Evolutionary conservation across 2,113 vertebrate genomes (phyloP).

Genomic region (Alligator sinensis): DNA sequence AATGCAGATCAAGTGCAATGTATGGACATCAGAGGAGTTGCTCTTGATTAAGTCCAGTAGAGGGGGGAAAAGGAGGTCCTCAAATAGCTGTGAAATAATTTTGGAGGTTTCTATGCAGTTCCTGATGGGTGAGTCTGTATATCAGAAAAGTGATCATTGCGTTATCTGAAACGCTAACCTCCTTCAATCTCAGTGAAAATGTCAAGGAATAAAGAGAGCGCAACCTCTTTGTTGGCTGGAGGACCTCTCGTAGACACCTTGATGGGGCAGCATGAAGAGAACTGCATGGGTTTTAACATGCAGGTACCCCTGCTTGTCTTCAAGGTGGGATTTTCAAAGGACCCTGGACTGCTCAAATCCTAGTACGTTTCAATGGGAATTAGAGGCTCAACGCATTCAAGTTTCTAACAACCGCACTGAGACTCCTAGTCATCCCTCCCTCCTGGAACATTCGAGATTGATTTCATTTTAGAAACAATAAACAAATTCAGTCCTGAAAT

Average conservation of each 20-base stretch:
- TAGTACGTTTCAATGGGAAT: not conserved
- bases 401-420: not conserved
- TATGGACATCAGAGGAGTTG: not conserved
- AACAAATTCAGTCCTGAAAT: constrained; percentile 16
- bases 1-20: not conserved
- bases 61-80: not conserved
- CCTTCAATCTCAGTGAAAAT: not conserved
- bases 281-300: not conserved
- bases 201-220: not conserved
- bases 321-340: not conserved
- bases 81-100: not conserved
- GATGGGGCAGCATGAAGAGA: not conserved
- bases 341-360: accelerated
- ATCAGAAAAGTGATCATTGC: not conserved
- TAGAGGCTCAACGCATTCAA: too few species aligned
- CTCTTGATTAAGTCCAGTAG: not conserved
- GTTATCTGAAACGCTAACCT: not conserved
- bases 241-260: not conserved
- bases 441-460: too few species aligned
- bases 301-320: not conserved
- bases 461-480: constrained; percentile 2
- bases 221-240: not conserved
- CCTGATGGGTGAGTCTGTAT: not conserved
- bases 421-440: not conserved
- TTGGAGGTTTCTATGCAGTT: not conserved